Evolutionary conservation across 2,888 invertebrate genomes (phyloP).

Genomic region (Cepaea hortensis): DNA sequence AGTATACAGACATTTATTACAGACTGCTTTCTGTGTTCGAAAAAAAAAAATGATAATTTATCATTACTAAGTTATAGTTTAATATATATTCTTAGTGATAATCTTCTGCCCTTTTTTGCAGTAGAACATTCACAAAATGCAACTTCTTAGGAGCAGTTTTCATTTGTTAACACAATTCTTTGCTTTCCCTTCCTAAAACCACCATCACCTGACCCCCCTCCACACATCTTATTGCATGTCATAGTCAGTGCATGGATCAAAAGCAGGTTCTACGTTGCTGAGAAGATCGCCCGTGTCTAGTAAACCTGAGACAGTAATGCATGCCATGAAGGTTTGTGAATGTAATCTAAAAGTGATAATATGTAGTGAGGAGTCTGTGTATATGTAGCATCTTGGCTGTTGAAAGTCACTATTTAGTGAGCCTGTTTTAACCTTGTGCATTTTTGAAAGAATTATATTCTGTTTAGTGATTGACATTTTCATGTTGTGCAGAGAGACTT

Average conservation of each 20-base stretch:
- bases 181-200: background rate
- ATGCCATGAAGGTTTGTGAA: slow-evolving; percentile 86
- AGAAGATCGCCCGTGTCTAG: slow-evolving; percentile 48
- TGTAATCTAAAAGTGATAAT: slow-evolving; percentile 2
- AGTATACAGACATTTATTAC: no score
- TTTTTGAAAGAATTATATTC: no score
- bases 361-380: background rate
- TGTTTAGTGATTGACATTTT: no score
- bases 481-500: no score
- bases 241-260: slow-evolving; percentile 41
- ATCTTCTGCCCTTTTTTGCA: no score
- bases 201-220: background rate
- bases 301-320: slow-evolving; percentile 90
- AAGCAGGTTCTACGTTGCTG: slow-evolving; percentile 15
- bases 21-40: no score
- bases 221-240: slow-evolving; percentile 32
- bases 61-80: no score
- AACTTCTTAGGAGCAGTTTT: background rate
- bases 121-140: no score
- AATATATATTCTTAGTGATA: no score
- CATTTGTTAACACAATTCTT: background rate
- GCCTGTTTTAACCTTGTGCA: no score
- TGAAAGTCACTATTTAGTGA: no score
- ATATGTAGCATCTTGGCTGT: background rate
- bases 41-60: no score